Percentiles rank a stretch among this genome's conserved stretches.
These are phyloP conservation scores for Megalopta genalis DNA, from an alignment of 1,140 invertebrate species.

Conservation along the genomic window DNA sequence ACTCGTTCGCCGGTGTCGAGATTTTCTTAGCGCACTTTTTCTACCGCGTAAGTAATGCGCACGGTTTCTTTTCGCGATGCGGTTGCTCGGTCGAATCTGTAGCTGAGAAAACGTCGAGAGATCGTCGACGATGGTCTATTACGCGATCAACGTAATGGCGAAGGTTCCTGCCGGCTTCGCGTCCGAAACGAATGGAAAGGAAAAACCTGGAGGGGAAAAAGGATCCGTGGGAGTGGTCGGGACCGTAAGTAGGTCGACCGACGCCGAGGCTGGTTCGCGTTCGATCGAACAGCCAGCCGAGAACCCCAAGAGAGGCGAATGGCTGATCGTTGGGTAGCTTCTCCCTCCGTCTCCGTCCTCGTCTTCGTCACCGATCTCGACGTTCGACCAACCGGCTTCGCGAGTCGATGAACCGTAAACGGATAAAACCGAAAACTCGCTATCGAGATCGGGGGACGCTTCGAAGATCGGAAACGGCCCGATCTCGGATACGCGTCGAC, in stretches of 20 bases:
- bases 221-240: slow-evolving; percentile 55
- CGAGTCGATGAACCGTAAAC: background rate
- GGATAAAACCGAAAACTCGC: background rate
- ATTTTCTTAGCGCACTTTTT: too few species aligned
- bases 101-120: too few species aligned
- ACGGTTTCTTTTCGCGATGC: too few species aligned
- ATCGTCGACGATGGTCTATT: background rate
- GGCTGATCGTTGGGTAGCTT: background rate
- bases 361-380: background rate
- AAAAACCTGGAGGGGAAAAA: slow-evolving; percentile 43
- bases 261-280: slow-evolving; percentile 31
- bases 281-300: slow-evolving; percentile 33
- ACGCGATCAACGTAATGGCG: background rate
- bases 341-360: background rate
- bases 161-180: slow-evolving; percentile 11
- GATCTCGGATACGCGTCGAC: too few species aligned
- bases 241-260: slow-evolving; percentile 46
- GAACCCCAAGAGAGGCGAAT: background rate
- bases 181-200: slow-evolving; percentile 43
- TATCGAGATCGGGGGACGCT: background rate
- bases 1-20: too few species aligned
- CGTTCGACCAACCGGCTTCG: too few species aligned
- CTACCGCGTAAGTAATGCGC: too few species aligned
- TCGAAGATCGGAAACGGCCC: too few species aligned
- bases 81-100: too few species aligned